phyloP scores from a whole-genome alignment of 2,888 invertebrate species.

The Dicyrtoma fusca region DNA sequence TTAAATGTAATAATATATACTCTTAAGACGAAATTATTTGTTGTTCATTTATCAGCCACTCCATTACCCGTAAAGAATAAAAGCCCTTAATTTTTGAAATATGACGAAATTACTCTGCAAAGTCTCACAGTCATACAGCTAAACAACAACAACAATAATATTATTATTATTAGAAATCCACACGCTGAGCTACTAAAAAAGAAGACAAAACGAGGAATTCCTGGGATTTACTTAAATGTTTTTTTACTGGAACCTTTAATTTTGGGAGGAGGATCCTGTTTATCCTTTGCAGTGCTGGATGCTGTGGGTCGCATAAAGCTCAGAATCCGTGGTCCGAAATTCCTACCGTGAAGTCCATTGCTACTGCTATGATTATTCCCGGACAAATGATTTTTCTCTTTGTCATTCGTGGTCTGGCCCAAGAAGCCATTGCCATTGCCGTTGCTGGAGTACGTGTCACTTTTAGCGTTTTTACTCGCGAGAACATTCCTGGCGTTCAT shows the following conservation, averaged over 20 bases:
- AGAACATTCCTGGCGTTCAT: conserved; percentile 26
- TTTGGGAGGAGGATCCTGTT: conserved; percentile 46
- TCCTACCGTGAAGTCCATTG: conserved; percentile 45
- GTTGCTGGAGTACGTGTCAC: conserved; percentile 60
- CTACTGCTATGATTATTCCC: conserved; percentile 62
- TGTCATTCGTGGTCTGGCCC: conserved; percentile 57
- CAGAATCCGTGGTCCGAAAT: conserved; percentile 58
- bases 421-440: neutral
- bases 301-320: conserved; percentile 87
- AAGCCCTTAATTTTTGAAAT: too few species aligned
- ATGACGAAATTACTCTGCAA: too few species aligned
- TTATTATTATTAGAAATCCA: too few species aligned
- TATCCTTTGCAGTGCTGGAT: conserved; percentile 76
- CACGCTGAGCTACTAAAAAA: neutral
- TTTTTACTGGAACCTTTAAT: conserved; percentile 36
- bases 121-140: too few species aligned
- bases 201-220: too few species aligned
- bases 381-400: conserved; percentile 63
- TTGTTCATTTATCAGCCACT: too few species aligned
- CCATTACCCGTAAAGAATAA: too few species aligned
- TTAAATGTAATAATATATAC: too few species aligned
- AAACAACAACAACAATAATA: too few species aligned
- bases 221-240: conserved; percentile 47
- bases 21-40: too few species aligned
- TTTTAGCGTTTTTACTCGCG: conserved; percentile 16